Evolutionary conservation across 2,888 invertebrate genomes (phyloP), one percentile per base, ranked within the genome.

Genomic region (Osmoderma eremita): DNA sequence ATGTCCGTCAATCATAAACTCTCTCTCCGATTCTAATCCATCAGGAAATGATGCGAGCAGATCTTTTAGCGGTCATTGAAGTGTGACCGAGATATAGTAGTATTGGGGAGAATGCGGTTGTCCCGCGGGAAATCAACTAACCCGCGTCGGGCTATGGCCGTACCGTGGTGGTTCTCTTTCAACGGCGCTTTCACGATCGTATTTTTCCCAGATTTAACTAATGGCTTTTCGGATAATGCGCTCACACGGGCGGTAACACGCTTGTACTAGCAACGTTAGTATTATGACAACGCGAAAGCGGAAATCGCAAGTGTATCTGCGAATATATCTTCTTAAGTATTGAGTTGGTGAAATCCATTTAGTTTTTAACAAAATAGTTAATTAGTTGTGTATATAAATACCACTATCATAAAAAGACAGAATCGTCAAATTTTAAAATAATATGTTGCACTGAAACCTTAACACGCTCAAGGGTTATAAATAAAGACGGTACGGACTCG

Each of bases 81-180:
- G 81, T 80, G 81, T 82, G 81, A 79, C 81, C 81, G 80, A 79
- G 81, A 82, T 81, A 30, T 30, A 30, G 30, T 30, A 81, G 79
- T 79, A 79, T 79, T 80, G 77, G 79, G 73, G 50, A 42, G 15
- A 17, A 42, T 13, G 42, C 42, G 38, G 38, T 12, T 70, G 69
- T 72, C 82, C 79, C 80, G 69, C 71, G 82, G 82, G 82, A 82
- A 82, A 82, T 82, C 82, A 82, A 76, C 75, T 78, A 78, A 76
- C 78, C 77, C 70, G 69, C 30, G 30, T 30, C 30, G 6, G 10
- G 30, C 69, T 71, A 67, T 72, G 71, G 6, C 30, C 5, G 24
- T 24, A 24, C 3, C 30, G 10, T 10, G 1, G 71, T 73, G 71
- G 71, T 56, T 68, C 66, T 68, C 68, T 68, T 68, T 68, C 38